Evolutionary conservation across 2,888 invertebrate genomes (phyloP).

Genomic region (Rhagophthalmus giganteus): DNA sequence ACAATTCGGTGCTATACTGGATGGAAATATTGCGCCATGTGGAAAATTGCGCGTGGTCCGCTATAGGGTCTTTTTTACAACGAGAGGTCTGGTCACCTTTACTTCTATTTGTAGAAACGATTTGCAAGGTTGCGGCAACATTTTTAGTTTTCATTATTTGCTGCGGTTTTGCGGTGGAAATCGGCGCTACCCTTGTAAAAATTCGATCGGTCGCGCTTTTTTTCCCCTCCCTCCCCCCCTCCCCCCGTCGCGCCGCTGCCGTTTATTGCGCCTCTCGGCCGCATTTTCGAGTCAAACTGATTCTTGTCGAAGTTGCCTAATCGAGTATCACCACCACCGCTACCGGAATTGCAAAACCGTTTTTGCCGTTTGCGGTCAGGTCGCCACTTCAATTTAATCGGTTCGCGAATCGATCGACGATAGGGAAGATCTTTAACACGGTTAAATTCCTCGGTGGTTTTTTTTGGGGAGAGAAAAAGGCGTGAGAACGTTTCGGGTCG

Average conservation of each 20-base stretch:
- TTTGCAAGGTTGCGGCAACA: slow-evolving; percentile 40
- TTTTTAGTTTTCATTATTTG: slow-evolving; percentile 40
- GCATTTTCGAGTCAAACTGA: too few species aligned
- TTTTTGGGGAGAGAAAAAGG: too few species aligned
- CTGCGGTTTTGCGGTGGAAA: slow-evolving; percentile 37
- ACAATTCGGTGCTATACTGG: slow-evolving; percentile 39
- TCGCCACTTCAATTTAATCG: neutral
- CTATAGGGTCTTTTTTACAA: slow-evolving; percentile 20
- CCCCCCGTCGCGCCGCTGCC: too few species aligned
- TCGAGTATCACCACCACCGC: neutral
- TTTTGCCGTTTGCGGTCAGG: neutral
- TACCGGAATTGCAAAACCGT: neutral
- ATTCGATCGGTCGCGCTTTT: slow-evolving; percentile 15
- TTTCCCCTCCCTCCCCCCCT: too few species aligned
- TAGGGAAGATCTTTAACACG: too few species aligned
- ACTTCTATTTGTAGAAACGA: slow-evolving; percentile 38
- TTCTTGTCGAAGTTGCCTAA: neutral
- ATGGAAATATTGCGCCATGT: slow-evolving; percentile 3
- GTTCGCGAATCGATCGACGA: neutral
- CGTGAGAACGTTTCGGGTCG: too few species aligned
- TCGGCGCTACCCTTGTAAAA: slow-evolving; percentile 22
- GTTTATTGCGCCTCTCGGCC: too few species aligned
- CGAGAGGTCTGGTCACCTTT: slow-evolving; percentile 33
- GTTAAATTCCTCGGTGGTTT: too few species aligned
- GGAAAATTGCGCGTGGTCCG: slow-evolving; percentile 11